phyloP scores from a whole-genome alignment of 2,888 invertebrate species.

The Chloromyia formosa region DNA sequence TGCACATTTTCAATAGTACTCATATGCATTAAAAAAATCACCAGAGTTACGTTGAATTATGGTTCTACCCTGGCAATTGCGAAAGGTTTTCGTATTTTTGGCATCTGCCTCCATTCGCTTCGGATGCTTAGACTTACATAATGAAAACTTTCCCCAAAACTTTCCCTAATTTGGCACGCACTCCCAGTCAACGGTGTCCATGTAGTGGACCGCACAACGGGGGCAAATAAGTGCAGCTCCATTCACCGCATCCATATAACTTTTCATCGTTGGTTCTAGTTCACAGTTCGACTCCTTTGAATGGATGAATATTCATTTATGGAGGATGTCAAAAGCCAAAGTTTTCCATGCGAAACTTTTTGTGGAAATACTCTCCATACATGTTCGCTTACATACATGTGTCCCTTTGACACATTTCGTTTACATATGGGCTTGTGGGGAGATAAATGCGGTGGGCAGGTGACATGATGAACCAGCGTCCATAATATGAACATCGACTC shows the following conservation, averaged over 20 bases:
- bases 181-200: neutral
- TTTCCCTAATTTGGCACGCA: neutral
- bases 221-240: neutral
- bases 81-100: neutral
- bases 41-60: too few species aligned
- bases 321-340: conserved; percentile 13
- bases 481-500: neutral
- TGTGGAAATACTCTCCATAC: neutral
- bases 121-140: neutral
- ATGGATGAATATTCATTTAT: conserved; percentile 32
- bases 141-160: conserved; percentile 1
- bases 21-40: too few species aligned
- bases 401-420: neutral
- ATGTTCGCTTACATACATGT: neutral
- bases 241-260: neutral
- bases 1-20: too few species aligned
- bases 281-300: conserved; percentile 23
- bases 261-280: neutral
- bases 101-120: neutral
- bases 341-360: conserved; percentile 31
- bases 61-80: neutral
- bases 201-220: neutral
- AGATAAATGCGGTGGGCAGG: conserved; percentile 26
- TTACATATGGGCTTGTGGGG: conserved; percentile 5
- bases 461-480: conserved; percentile 17